Conservation (phyloP, 1,140 invertebrate genomes). For the Sweltsa coloradensis region DNA sequence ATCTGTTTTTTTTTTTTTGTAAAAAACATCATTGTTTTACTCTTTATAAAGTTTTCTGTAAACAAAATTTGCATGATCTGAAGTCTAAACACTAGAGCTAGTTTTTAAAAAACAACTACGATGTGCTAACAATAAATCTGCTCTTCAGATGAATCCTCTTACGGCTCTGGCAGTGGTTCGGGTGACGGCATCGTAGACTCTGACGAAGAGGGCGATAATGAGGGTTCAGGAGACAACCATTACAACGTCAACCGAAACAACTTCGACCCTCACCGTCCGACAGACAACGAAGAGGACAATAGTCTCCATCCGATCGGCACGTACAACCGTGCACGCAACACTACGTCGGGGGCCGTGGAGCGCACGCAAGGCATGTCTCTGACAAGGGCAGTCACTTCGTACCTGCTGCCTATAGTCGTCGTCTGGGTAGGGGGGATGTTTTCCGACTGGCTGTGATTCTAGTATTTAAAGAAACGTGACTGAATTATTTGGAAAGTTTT, state of each 20-base stretch:
- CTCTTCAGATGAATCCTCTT: slow-evolving; percentile 10
- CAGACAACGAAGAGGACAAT: slow-evolving; percentile 18
- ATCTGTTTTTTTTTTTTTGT: too few species aligned
- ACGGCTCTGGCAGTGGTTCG: slow-evolving; percentile 43
- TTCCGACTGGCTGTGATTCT: slow-evolving; percentile 63
- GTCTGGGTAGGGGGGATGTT: slow-evolving; percentile 72
- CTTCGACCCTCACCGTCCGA: slow-evolving; percentile 21
- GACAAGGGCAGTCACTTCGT: slow-evolving; percentile 51
- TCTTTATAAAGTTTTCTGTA: too few species aligned
- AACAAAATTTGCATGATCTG: too few species aligned
- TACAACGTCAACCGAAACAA: slow-evolving; percentile 29
- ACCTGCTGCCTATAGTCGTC: slow-evolving; percentile 64
- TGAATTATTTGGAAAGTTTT: too few species aligned
- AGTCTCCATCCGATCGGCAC: slow-evolving; percentile 1
- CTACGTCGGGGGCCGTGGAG: neutral
- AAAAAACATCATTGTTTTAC: too few species aligned
- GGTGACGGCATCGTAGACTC: slow-evolving; percentile 30
- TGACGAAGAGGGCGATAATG: slow-evolving; percentile 32
- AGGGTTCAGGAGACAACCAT: slow-evolving; percentile 33
- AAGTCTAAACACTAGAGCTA: too few species aligned
- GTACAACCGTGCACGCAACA: too few species aligned
- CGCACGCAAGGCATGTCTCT: slow-evolving; percentile 43
- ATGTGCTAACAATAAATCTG: too few species aligned
- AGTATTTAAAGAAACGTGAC: too few species aligned
- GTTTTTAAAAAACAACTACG: too few species aligned